Evolutionary conservation across 2,113 vertebrate genomes (phyloP).

Genomic region (Hypocryptadius cinnamomeus): DNA sequence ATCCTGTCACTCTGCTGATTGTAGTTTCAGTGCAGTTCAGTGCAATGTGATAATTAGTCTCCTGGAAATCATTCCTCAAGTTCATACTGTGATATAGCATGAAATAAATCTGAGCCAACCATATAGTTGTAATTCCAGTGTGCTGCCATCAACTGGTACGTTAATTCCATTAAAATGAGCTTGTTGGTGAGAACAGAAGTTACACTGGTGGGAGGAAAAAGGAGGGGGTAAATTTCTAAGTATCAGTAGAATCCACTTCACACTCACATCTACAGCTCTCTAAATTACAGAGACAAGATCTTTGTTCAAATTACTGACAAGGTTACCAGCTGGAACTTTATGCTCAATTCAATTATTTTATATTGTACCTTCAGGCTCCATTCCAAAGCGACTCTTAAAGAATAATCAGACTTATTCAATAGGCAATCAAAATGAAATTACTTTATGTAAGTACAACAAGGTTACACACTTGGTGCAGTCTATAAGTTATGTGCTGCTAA

Average conservation of each 20-base stretch:
- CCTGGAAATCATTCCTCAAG: conserved; percentile 51
- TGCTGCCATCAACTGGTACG: conserved; percentile 1
- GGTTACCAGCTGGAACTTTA: conserved; percentile 72
- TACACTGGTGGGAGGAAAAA: neutral
- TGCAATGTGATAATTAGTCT: conserved; percentile 37
- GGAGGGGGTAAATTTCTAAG: neutral
- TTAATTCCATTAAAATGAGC: conserved; percentile 38
- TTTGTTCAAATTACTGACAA: conserved; percentile 64
- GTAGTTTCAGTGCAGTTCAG: neutral
- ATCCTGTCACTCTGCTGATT: neutral
- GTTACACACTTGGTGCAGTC: conserved; percentile 60
- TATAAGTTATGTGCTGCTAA: conserved; percentile 28
- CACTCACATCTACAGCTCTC: conserved; percentile 27
- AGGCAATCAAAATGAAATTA: conserved; percentile 73
- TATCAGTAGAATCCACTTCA: conserved; percentile 30
- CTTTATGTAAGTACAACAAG: conserved; percentile 67
- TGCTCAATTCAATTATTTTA: conserved; percentile 72
- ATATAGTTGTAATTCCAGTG: conserved; percentile 5
- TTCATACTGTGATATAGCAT: conserved; percentile 51
- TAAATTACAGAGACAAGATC: conserved; percentile 59
- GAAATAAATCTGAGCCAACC: conserved; percentile 49
- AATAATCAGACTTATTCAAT: conserved; percentile 74
- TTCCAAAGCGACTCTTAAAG: conserved; percentile 72
- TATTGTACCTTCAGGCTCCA: conserved; percentile 73
- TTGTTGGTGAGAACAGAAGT: conserved; percentile 26